Base-by-base conservation (phyloP, 1,140 invertebrate genomes). In the Microplitis demolitor region DNA sequence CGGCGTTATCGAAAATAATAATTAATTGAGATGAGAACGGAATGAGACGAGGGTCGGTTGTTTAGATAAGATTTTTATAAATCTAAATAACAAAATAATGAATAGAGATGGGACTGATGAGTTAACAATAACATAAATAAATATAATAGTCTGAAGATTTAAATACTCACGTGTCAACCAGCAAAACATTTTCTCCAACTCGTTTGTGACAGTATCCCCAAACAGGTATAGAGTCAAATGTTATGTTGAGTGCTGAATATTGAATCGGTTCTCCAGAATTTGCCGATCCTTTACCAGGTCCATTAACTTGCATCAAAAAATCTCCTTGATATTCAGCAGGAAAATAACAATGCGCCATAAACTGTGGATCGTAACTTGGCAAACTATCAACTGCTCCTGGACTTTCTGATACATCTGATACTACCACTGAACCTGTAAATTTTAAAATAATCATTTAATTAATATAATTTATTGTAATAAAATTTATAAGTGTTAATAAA, bases 241-340 rank as follows among this genome's bases (percentile, higher is more conserved):
- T 90, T 63, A 93, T 90, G 76, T 89, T 91, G 56, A 93, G 85
- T 60, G 87, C 82, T 31, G 90, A 90, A 79, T 92, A 92, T 72
- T 90, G 89, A 64, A 92, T 88, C 39, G 86, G 87, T 51, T 89
- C 86, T 45, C 83, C 82, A 3, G 76, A 80, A 76, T 83, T 85
- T 16, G 78, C 79, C 51, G 85, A 85, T 64, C 80, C 79, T 67
- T 74, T 77, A 51, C 78, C 79, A 61, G 79, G 84, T 63, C 85
- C 83, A 77, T 83, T 87, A 62, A 88, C 89, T 84, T 92, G 91
- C 84, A 90, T 92, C 68, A 90, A 80, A 80, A 89, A 93, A 72
- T 91, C 90, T 24, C 91, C 91, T 85, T 92, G 91, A 73, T 89
- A 89, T 83, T 92, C 91, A 58, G 90, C 87, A n/a, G 91, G 88